Percentiles rank a stretch among this genome's conserved stretches.
These are phyloP conservation scores for Melanotaenia nigrans DNA, from an alignment of 2,797 vertebrate species.

Conservation along the genomic window DNA sequence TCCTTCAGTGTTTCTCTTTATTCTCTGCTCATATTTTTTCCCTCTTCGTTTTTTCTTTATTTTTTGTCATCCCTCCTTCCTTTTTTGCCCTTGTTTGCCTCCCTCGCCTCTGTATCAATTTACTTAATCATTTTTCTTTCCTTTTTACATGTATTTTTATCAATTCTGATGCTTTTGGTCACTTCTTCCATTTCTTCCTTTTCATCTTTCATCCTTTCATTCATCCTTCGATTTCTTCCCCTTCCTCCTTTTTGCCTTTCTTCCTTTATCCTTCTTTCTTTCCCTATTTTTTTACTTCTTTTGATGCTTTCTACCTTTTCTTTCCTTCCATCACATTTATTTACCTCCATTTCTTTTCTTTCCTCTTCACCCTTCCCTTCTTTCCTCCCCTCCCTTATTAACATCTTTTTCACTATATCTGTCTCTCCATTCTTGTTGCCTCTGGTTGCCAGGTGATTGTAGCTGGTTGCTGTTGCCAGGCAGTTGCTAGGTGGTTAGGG, in stretches of 20 bases:
- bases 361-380: neutral
- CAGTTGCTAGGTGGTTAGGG: slow-evolving; percentile 29
- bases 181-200: neutral
- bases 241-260: neutral
- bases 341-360: too few species aligned
- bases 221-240: too few species aligned
- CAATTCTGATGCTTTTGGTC: neutral
- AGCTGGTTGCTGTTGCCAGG: slow-evolving; percentile 29
- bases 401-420: neutral
- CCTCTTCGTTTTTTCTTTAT: too few species aligned
- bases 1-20: neutral
- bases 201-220: too few species aligned
- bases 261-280: neutral
- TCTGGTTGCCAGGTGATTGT: slow-evolving; percentile 26
- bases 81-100: neutral
- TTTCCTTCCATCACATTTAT: too few species aligned
- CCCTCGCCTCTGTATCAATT: neutral
- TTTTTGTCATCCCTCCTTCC: neutral
- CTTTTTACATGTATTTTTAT: neutral
- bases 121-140: neutral
- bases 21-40: neutral
- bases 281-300: too few species aligned
- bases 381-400: neutral
- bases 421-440: neutral
- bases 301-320: neutral